Evolutionary conservation across 2,113 vertebrate genomes (phyloP).

Genomic region (Hypanus sabinus): DNA sequence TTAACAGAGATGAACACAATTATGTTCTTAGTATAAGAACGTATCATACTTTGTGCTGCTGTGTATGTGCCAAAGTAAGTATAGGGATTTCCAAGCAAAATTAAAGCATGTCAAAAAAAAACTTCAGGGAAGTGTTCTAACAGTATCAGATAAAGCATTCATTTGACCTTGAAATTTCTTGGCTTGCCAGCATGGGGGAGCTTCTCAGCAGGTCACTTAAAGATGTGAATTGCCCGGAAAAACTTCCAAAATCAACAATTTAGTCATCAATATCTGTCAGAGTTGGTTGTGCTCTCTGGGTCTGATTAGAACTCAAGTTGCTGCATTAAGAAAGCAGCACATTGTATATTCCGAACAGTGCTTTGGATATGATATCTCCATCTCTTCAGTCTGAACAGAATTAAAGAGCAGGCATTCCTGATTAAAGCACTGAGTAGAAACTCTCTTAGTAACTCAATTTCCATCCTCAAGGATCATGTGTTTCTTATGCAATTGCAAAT

Average conservation of each 20-base stretch:
- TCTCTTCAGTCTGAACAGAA: not conserved
- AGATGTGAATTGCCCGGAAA: not conserved
- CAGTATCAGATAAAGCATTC: conserved; percentile 28
- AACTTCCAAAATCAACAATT: conserved; percentile 22
- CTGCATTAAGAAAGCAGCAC: not conserved
- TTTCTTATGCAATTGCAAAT: not conserved
- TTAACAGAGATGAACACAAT: conserved; percentile 22
- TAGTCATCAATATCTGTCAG: conserved; percentile 16
- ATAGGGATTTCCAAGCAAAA: conserved; percentile 17
- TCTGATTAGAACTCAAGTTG: not conserved
- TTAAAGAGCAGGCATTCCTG: not conserved
- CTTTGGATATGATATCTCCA: not conserved
- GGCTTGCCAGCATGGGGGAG: not conserved
- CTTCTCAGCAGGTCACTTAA: not conserved
- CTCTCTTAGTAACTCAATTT: not conserved
- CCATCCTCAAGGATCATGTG: not conserved
- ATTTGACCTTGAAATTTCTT: conserved; percentile 15
- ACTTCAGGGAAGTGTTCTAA: not conserved
- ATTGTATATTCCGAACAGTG: not conserved
- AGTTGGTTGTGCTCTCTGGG: not conserved
- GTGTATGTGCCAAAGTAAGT: conserved; percentile 11
- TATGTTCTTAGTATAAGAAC: not conserved
- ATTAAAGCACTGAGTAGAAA: not conserved
- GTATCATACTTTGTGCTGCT: not conserved
- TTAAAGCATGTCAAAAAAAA: conserved; percentile 6